Evolutionary conservation across 1,140 invertebrate genomes (phyloP), one percentile per base, ranked within the genome.

Genomic region (Drosophila mauritiana): DNA sequence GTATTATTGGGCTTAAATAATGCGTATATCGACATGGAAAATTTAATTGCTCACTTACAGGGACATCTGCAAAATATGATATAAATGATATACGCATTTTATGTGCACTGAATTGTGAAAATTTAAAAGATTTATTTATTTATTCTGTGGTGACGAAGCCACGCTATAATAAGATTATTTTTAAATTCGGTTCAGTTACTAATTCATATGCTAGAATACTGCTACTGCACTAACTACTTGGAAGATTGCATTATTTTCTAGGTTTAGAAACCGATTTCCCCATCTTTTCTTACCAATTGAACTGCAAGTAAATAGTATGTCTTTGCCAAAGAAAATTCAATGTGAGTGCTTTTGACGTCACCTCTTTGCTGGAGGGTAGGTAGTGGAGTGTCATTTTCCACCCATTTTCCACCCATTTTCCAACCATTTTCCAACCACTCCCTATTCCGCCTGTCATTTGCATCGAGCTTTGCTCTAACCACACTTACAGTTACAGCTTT

Each of bases 401-500:
- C 31, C 13, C 17, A 12, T 27, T 34, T 12, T 3, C 6, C 34
- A 25, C 12, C 15, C 20, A 43, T 13, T 17, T n/a, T n/a, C n/a
- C n/a, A n/a, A n/a, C n/a, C n/a, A n/a, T n/a, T n/a, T 7, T 39
- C 1, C 53, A 13, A 27, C 31, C 7, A 45, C 20, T 48, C 65
- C 52, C 25, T 20, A 59, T 20, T 15, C 37, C 34, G 54, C 42
- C 17, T 82, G 78, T 86, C 82, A 82, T 86, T 86, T 86, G 82
- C 82, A 82, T 86, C 58, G 76, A 67, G 51, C 72, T 4, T 39
- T 11, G 42, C n/a, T 69, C 72, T 37, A 52, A 67, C 72, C 78
- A 76, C 81, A 68, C 70, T 80, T 85, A 62, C 77, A 64, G 78
- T 73, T 80, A 68, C 43, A 46, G 62, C 82, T 80, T 78, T 73